phyloP scores from a whole-genome alignment of 2,797 vertebrate species.

The Tokudaia tokunoshimensis region DNA sequence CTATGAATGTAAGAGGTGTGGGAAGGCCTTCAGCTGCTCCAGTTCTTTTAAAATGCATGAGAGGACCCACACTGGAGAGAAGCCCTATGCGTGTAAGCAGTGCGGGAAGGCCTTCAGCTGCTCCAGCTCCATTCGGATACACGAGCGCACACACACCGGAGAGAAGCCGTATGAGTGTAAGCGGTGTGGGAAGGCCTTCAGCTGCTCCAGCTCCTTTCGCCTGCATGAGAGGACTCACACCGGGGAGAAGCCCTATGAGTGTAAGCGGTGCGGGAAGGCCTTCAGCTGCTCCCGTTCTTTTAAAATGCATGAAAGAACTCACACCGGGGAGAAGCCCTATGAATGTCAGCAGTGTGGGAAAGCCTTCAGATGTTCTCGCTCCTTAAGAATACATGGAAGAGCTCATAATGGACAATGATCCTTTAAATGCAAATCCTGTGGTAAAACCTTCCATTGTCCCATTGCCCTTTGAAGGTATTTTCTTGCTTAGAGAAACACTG shows the following conservation, averaged over 20 bases:
- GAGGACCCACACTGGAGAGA: slow-evolving; percentile 54
- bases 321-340: neutral
- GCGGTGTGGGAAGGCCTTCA: slow-evolving; percentile 23
- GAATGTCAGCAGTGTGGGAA: slow-evolving; percentile 27
- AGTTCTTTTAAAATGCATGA: slow-evolving; percentile 77
- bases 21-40: slow-evolving; percentile 78
- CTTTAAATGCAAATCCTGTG: slow-evolving; percentile 32
- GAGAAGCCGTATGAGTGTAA: slow-evolving; percentile 54
- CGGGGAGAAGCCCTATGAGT: too few relatives aligned
- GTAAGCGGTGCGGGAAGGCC: too few relatives aligned
- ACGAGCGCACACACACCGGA: slow-evolving; percentile 71
- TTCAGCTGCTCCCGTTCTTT: too few relatives aligned
- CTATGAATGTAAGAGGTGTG: slow-evolving; percentile 78
- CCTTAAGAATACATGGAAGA: slow-evolving; percentile 49
- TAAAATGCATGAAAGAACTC: too few relatives aligned
- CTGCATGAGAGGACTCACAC: neutral
- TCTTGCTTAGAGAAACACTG: slow-evolving; percentile 59
- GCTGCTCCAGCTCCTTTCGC: neutral
- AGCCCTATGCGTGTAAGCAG: slow-evolving; percentile 72
- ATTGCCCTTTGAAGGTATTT: slow-evolving; percentile 48
- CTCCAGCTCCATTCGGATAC: slow-evolving; percentile 58
- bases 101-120: slow-evolving; percentile 79
- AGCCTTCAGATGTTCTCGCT: slow-evolving; percentile 54
- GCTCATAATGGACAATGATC: slow-evolving; percentile 43
- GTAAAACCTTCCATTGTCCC: slow-evolving; percentile 42